Evolutionary conservation across 2,113 vertebrate genomes (phyloP).

Genomic region (Microtus oregoni): DNA sequence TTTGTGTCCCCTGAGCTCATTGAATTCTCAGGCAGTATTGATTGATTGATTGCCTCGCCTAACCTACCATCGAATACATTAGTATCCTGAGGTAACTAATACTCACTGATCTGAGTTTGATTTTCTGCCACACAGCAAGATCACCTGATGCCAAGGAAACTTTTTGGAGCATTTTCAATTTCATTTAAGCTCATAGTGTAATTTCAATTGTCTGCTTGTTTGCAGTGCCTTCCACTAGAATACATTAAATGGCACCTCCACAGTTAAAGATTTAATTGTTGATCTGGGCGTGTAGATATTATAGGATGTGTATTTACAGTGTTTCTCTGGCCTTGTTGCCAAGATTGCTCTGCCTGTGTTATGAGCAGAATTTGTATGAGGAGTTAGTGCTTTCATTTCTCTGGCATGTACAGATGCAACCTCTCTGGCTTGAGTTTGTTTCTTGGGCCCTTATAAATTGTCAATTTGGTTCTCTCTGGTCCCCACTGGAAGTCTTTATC

Average conservation of each 20-base stretch:
- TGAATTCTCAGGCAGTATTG: background rate
- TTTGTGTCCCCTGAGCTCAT: background rate
- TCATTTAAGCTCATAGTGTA: conserved; percentile 45
- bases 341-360: background rate
- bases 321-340: background rate
- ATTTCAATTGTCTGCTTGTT: conserved; percentile 2
- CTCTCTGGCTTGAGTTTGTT: background rate
- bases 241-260: background rate
- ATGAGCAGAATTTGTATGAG: conserved; percentile 24
- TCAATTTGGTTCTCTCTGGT: conserved; percentile 36
- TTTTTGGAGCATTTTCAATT: background rate
- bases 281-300: conserved; percentile 15
- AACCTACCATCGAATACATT: background rate
- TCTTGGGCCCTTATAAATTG: conserved; percentile 53
- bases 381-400: conserved; percentile 55
- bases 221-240: background rate
- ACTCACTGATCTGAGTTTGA: background rate
- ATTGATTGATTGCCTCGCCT: background rate
- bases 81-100: background rate
- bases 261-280: conserved; percentile 48
- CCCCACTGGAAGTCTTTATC: conserved; percentile 47
- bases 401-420: background rate
- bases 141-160: conserved; percentile 5
- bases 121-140: conserved; percentile 11
- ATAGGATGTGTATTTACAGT: conserved; percentile 28